Base-by-base conservation (phyloP, 2,797 vertebrate genomes). In the Tamandua tetradactyla region DNA sequence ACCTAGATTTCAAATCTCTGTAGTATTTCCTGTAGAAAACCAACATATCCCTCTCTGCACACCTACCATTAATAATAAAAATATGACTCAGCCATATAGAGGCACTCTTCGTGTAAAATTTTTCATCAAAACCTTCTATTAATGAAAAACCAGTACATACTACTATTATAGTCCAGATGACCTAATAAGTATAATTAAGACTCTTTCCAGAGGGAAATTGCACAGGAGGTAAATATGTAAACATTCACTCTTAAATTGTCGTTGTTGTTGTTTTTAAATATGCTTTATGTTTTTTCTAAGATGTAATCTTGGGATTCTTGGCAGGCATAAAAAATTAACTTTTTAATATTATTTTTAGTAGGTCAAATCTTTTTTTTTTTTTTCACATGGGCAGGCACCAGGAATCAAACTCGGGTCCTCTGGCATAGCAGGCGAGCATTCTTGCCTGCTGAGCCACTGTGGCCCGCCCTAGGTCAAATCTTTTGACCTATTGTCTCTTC, bases 1-100 rank as follows among this genome's bases (percentile, higher is more conserved):
- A 98, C 98, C 98, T 98, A 98, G 97, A 98, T 98, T 98, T 98
- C 95, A 96, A 94, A 98, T 94, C 91, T 96, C 97, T 94, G 89
- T 97, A 96, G 97, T 98, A 94, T 97, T 97, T 97, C 98, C 98
- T 97, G 95, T 96, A 95, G 93, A 97, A 97, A 97, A 97, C 95
- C 93, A 96, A 94, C 97, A 89, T 94, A 96, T 95, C 96, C 32
- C 87, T 96, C 93, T 97, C 97, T 96, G 89, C 97, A 96, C 94
- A 96, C 84, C 95, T 96, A 94, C 97, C 94, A 95, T 95, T 97
- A 97, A 97, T 97, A 96, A 97, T 94, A 96, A 98, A 89, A 96
- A 47, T 47, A 96, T 98, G 97, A 97, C 94, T 98, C 98, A 98
- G 97, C 96, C 96, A 93, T 87, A 95, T 92, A 96, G 95, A 95